phyloP scores from a whole-genome alignment of 2,797 vertebrate species.

The Rhinella marina region DNA sequence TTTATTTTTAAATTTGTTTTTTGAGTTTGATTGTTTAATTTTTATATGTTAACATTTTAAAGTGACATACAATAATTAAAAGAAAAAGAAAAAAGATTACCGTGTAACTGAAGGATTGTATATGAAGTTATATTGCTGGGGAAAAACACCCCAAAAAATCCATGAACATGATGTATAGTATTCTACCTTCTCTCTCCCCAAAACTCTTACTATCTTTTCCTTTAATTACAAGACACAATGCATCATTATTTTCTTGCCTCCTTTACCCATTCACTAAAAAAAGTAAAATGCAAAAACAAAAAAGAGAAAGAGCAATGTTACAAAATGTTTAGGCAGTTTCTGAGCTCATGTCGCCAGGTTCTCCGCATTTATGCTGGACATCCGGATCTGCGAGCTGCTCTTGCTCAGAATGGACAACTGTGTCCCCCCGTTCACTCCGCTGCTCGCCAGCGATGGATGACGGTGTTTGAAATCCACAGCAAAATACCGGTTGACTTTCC shows the following conservation, averaged over 20 bases:
- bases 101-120: background rate
- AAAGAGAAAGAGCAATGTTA: constrained; percentile 50
- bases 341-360: constrained; percentile 89
- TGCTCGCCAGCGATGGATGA: constrained; percentile 97
- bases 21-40: background rate
- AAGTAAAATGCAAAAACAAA: constrained; percentile 51
- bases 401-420: constrained; percentile 99
- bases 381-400: constrained; percentile 99
- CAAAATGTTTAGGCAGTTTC: constrained; percentile 48
- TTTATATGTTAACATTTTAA: background rate
- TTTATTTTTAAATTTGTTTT: background rate
- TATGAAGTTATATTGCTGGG: constrained; percentile 64
- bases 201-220: background rate
- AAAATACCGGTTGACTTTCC: constrained; percentile 99
- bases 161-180: constrained; percentile 62
- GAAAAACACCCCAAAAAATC: constrained; percentile 64
- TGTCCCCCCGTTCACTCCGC: constrained; percentile 95
- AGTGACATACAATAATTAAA: background rate
- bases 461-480: constrained; percentile 98
- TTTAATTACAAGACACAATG: background rate
- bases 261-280: constrained; percentile 26
- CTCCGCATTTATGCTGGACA: constrained; percentile 95
- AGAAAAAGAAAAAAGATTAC: background rate
- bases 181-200: background rate
- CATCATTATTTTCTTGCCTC: background rate